These are phyloP conservation scores for Antedon bifida DNA, from an alignment of 35 echinoderm and acorn worm genomes.

Conservation along the genomic window DNA sequence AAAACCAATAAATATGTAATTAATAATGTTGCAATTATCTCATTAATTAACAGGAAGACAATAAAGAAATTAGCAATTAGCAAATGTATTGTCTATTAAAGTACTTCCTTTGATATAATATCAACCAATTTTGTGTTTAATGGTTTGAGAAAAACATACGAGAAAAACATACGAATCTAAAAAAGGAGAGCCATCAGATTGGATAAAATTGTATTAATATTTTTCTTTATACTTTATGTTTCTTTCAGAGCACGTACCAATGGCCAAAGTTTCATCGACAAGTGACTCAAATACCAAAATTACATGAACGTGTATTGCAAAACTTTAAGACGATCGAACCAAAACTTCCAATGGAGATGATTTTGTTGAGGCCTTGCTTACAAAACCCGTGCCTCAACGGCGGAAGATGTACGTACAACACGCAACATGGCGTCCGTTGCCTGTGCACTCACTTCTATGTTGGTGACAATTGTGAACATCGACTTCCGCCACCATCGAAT, in stretches of 20 bases:
- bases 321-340: not conserved
- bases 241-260: not conserved
- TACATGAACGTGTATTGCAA: not conserved
- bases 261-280: not conserved
- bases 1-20: no score
- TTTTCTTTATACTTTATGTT: not conserved
- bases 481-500: not conserved
- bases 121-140: no score
- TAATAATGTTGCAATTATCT: no score
- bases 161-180: no score
- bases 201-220: not conserved
- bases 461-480: not conserved
- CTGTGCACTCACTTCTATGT: not conserved
- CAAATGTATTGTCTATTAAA: no score
- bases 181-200: no score
- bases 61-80: no score
- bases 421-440: not conserved
- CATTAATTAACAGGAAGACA: no score
- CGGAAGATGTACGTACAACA: not conserved
- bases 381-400: not conserved
- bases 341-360: not conserved
- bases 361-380: not conserved
- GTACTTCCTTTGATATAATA: no score
- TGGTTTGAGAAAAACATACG: no score
- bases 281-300: not conserved